Evolutionary conservation across 1,140 invertebrate genomes (phyloP).

Genomic region (Leptestheria dahalacensis): DNA sequence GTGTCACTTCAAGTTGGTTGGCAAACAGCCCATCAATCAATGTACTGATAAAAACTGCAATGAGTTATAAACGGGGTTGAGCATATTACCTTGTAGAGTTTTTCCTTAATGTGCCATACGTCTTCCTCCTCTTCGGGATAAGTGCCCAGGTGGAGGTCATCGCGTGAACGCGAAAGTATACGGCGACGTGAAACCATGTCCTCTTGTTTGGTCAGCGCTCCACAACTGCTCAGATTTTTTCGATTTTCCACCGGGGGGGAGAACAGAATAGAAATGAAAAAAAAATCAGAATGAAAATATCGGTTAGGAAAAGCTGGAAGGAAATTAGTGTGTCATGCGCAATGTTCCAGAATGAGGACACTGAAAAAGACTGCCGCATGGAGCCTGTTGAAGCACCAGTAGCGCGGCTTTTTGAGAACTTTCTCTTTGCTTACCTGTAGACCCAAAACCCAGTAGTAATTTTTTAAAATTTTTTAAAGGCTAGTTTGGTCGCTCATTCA

Average conservation of each 20-base stretch:
- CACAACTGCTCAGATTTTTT: constrained; percentile 1
- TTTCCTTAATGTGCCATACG: constrained; percentile 86
- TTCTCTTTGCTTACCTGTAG: no score
- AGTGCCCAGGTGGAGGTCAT: constrained; percentile 68
- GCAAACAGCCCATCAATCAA: no score
- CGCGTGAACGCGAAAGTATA: constrained; percentile 77
- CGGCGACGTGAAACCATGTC: constrained; percentile 73
- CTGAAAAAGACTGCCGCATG: no score
- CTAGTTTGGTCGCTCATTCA: no score
- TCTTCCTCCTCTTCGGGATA: constrained; percentile 67
- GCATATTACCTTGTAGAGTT: constrained; percentile 81
- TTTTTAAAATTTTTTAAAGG: no score
- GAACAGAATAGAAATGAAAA: no score
- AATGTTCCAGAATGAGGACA: background rate
- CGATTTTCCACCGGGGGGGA: background rate
- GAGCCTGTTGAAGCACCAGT: no score
- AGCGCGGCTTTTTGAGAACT: no score
- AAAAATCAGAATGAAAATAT: background rate
- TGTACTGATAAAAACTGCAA: no score
- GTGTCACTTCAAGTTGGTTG: no score
- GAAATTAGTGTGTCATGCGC: background rate
- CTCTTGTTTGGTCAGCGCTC: constrained; percentile 11
- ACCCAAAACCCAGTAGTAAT: no score
- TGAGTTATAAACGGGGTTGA: no score
- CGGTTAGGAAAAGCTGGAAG: background rate